Evolutionary conservation across 2,888 invertebrate species (phyloP).

Genomic region (Alviniconcha strummeri): DNA sequence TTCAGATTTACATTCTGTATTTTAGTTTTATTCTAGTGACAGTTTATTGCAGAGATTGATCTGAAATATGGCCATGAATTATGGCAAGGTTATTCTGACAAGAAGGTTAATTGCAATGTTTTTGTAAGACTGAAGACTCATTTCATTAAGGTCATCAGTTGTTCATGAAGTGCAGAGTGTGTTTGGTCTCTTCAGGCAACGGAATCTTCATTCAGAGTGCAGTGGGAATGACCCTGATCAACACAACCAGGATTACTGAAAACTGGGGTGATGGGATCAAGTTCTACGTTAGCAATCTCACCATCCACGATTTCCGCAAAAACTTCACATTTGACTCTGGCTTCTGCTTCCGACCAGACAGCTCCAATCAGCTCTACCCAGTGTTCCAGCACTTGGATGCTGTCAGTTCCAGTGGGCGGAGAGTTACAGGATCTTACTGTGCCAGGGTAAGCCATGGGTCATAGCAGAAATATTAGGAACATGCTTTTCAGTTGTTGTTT

Average conservation of each 20-base stretch:
- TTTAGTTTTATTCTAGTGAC: too few relatives aligned
- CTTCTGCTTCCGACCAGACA: conserved; percentile 58
- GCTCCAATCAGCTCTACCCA: conserved; percentile 49
- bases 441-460: conserved; percentile 36
- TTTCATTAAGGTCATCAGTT: too few relatives aligned
- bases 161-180: too few relatives aligned
- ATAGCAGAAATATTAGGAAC: neutral
- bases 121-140: too few relatives aligned
- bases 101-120: too few relatives aligned
- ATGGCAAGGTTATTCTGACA: too few relatives aligned
- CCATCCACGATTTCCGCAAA: conserved; percentile 56
- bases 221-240: conserved; percentile 67
- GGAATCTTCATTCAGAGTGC: conserved; percentile 68
- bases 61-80: too few relatives aligned
- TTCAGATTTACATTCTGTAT: too few relatives aligned
- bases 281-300: conserved; percentile 64
- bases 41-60: too few relatives aligned
- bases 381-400: conserved; percentile 55
- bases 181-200: conserved; percentile 61
- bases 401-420: conserved; percentile 49
- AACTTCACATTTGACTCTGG: conserved; percentile 56
- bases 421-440: conserved; percentile 31
- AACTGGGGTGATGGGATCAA: conserved; percentile 73
- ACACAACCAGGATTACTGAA: conserved; percentile 61
- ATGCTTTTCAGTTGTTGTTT: neutral